phyloP scores from a whole-genome alignment of 2,797 vertebrate species.

The Urosaurus nigricauda region DNA sequence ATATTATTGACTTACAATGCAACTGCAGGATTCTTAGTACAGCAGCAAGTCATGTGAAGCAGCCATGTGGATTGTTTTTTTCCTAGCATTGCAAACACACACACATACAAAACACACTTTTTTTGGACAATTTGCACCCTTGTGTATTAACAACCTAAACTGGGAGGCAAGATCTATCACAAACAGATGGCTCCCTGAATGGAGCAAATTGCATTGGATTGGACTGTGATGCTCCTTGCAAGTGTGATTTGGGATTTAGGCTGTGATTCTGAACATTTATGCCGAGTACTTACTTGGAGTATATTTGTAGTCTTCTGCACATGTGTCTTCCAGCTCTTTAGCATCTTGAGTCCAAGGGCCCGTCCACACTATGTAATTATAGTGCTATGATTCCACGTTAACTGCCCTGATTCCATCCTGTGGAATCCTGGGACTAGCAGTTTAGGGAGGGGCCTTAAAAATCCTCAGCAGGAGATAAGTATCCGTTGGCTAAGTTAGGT shows the following conservation, averaged over 20 bases:
- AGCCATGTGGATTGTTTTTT: not conserved
- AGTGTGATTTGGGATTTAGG: not conserved
- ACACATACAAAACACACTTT: not conserved
- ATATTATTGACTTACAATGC: constrained; percentile 35
- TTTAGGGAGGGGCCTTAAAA: too few relatives aligned
- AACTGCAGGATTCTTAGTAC: constrained; percentile 5
- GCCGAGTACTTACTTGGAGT: not conserved
- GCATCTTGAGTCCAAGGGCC: too few relatives aligned
- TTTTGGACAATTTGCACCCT: not conserved
- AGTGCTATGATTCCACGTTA: too few relatives aligned
- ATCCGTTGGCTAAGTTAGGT: not conserved
- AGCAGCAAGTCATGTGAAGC: constrained; percentile 5
- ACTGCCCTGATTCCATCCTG: too few relatives aligned
- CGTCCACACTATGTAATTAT: too few relatives aligned
- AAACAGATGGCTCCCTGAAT: not conserved
- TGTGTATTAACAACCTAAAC: not conserved
- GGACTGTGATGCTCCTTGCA: not conserved
- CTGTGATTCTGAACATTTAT: not conserved
- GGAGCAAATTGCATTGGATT: not conserved
- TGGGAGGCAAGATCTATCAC: not conserved
- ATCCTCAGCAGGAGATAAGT: not conserved
- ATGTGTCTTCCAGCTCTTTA: not conserved
- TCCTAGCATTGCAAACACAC: not conserved
- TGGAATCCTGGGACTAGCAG: too few relatives aligned
- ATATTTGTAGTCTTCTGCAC: not conserved